Percentiles rank a stretch among this genome's conserved stretches.
Evolutionary conservation across 2,888 invertebrate genomes (phyloP).

Genomic region (Prenolepis imparis): DNA sequence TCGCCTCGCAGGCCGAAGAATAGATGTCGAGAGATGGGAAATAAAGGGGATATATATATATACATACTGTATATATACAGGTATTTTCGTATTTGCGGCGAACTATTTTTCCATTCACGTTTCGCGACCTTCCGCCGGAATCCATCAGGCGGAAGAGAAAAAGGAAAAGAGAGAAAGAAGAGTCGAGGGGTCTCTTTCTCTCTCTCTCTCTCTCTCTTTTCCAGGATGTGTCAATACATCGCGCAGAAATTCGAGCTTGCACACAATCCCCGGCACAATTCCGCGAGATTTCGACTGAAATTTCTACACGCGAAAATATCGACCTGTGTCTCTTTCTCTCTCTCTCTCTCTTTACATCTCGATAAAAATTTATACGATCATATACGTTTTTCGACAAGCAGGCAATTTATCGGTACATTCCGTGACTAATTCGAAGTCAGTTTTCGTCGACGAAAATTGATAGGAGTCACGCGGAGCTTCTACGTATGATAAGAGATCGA

Average conservation of each 20-base stretch:
- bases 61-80: conserved; percentile 16
- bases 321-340: background rate
- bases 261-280: conserved; percentile 35
- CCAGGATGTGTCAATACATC: conserved; percentile 45
- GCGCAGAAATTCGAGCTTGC: conserved; percentile 32
- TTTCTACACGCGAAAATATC: conserved; percentile 26
- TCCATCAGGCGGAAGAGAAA: conserved; percentile 41
- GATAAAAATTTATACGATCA: background rate
- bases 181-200: too few relatives aligned
- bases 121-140: conserved; percentile 17
- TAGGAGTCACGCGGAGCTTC: background rate
- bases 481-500: background rate
- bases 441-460: background rate
- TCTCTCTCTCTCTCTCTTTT: too few relatives aligned
- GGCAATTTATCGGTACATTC: background rate
- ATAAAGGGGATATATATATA: conserved; percentile 7
- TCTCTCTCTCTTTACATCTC: background rate
- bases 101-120: conserved; percentile 44
- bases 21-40: background rate
- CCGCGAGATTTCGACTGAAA: conserved; percentile 25
- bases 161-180: background rate
- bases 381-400: background rate
- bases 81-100: conserved; percentile 36
- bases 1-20: background rate
- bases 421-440: background rate